Percentiles rank a stretch among this genome's conserved stretches.
Conservation (phyloP, 2,888 invertebrate species). For the Leptopterna dolabrata region DNA sequence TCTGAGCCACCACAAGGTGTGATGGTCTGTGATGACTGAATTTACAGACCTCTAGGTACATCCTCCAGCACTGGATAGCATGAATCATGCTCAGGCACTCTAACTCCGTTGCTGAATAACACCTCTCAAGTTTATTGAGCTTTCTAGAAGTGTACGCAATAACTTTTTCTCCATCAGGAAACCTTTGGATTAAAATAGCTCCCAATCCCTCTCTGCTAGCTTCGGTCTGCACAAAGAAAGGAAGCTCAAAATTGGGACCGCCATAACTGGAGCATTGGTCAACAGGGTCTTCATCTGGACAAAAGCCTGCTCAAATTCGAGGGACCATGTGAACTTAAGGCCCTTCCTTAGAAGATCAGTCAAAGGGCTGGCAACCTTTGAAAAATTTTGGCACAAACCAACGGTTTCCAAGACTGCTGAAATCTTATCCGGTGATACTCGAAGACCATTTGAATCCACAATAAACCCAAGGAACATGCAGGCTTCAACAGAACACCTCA, state of each 20-base stretch:
- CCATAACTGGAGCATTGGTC: conserved; percentile 54
- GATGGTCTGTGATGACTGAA: conserved; percentile 37
- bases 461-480: conserved; percentile 59
- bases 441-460: conserved; percentile 15
- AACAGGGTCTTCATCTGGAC: conserved; percentile 32
- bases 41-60: neutral
- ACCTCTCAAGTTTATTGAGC: neutral
- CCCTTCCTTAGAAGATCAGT: neutral
- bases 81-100: neutral
- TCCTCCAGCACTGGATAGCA: neutral
- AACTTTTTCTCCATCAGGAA: conserved; percentile 11
- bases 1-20: neutral
- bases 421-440: conserved; percentile 27
- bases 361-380: conserved; percentile 59
- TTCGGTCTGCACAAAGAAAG: conserved; percentile 55
- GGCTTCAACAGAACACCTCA: neutral
- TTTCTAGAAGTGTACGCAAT: conserved; percentile 38
- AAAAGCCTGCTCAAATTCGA: conserved; percentile 37
- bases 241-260: conserved; percentile 53
- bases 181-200: conserved; percentile 34
- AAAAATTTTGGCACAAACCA: conserved; percentile 62
- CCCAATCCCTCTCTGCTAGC: conserved; percentile 47
- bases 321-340: neutral
- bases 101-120: neutral
- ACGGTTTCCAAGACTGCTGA: conserved; percentile 57